phyloP scores from a whole-genome alignment of 2,113 vertebrate genomes.

The Thryonomys swinderianus region DNA sequence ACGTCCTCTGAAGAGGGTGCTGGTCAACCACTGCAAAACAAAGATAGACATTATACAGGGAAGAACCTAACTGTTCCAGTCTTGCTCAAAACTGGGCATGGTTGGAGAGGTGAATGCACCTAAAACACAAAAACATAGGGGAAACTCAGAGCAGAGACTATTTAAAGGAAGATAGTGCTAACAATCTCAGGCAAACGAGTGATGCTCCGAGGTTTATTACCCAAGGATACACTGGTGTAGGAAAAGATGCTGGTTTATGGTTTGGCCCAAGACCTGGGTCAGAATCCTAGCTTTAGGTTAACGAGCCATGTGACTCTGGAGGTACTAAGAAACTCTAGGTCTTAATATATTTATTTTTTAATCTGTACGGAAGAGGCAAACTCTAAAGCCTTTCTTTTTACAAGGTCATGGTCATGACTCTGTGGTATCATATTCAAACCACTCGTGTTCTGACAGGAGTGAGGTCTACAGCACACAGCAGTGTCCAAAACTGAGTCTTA shows the following conservation, averaged over 20 bases:
- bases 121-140: not conserved
- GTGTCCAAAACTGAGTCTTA: not conserved
- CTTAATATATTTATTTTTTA: slow-evolving; percentile 16
- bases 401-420: not conserved
- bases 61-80: not conserved
- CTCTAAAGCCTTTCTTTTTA: not conserved
- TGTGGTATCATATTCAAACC: not conserved
- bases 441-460: not conserved
- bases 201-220: too few relatives aligned
- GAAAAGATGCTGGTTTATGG: not conserved
- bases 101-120: not conserved
- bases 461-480: too few relatives aligned
- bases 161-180: not conserved
- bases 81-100: not conserved
- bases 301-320: not conserved
- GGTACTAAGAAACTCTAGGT: not conserved
- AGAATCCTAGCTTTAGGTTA: not conserved
- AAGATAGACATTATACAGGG: not conserved
- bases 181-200: not conserved
- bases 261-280: not conserved
- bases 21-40: not conserved
- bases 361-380: not conserved
- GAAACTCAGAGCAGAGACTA: not conserved
- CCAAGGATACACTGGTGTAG: not conserved
- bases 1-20: not conserved